A percentile compares a stretch with the other conserved stretches of the same genome.
These are phyloP conservation scores for Simalia tracyae DNA, from an alignment of 2,797 vertebrate genomes.

Conservation along the genomic window DNA sequence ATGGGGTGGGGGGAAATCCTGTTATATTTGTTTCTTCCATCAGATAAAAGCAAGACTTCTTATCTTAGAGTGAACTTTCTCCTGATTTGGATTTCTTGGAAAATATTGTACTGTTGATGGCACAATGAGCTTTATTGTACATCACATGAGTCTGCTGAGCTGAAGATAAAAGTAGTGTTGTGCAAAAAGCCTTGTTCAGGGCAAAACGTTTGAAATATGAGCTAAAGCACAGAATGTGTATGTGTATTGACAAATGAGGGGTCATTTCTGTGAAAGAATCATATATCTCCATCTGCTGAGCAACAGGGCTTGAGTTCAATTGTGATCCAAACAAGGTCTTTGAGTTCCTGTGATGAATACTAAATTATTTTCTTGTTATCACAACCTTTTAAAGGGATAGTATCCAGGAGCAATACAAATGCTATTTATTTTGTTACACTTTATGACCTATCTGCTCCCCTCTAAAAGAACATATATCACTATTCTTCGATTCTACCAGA, in stretches of 20 bases:
- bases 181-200: slow-evolving; percentile 59
- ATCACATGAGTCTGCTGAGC: background rate
- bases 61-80: slow-evolving; percentile 56
- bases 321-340: slow-evolving; percentile 47
- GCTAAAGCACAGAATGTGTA: slow-evolving; percentile 76
- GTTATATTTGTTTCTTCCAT: slow-evolving; percentile 57
- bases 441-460: slow-evolving; percentile 33
- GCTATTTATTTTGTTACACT: slow-evolving; percentile 56
- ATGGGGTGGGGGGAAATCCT: slow-evolving; percentile 19
- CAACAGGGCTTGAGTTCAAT: slow-evolving; percentile 46
- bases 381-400: slow-evolving; percentile 69
- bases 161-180: slow-evolving; percentile 38
- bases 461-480: slow-evolving; percentile 36
- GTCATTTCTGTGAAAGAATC: slow-evolving; percentile 53
- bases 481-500: slow-evolving; percentile 40
- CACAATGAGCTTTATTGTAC: slow-evolving; percentile 53
- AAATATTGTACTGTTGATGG: slow-evolving; percentile 44
- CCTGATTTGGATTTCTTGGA: slow-evolving; percentile 56
- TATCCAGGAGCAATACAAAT: slow-evolving; percentile 61
- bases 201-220: slow-evolving; percentile 65
- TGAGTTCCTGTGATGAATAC: slow-evolving; percentile 63
- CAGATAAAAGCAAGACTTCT: slow-evolving; percentile 64
- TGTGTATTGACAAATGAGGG: slow-evolving; percentile 70
- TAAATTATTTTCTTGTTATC: slow-evolving; percentile 53
- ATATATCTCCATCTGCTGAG: slow-evolving; percentile 7